A percentile compares a stretch with the other conserved stretches of the same genome.
Conservation (phyloP, 2,113 vertebrate genomes). For the Lutjanus erythropterus region DNA sequence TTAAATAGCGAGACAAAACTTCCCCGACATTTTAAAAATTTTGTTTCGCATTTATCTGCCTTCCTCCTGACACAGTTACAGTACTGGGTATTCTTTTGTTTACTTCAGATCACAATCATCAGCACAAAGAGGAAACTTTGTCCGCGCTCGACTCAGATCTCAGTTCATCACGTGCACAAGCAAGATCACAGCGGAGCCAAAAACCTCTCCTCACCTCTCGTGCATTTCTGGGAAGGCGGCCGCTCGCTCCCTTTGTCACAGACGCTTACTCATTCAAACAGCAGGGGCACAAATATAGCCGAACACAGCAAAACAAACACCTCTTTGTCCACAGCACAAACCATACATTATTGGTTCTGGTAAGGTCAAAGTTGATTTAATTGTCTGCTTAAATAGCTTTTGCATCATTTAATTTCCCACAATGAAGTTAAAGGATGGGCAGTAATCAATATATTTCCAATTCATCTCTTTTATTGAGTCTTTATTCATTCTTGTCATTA, state of each 20-base stretch:
- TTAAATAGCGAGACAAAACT: not conserved
- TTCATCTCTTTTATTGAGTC: not conserved
- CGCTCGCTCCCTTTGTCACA: no score
- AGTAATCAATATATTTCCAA: slow-evolving; percentile 73
- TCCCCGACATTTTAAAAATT: not conserved
- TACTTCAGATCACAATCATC: not conserved
- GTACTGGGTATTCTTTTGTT: not conserved
- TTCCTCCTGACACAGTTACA: not conserved
- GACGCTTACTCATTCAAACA: no score
- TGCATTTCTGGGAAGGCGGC: no score
- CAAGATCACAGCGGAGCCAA: no score
- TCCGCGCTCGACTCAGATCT: not conserved
- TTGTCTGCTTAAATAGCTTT: slow-evolving; percentile 86
- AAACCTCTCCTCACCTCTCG: no score
- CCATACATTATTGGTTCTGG: slow-evolving; percentile 76
- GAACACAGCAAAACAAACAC: slow-evolving; percentile 64
- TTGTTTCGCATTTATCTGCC: not conserved
- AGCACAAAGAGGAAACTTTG: not conserved
- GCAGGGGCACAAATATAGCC: no score
- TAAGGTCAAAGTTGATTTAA: slow-evolving; percentile 86
- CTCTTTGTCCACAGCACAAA: slow-evolving; percentile 79
- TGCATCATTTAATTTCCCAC: slow-evolving; percentile 86
- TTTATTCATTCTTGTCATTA: not conserved
- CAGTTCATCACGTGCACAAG: not conserved
- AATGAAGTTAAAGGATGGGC: slow-evolving; percentile 76